These are phyloP conservation scores for Lasius platythorax DNA, from an alignment of 2,888 invertebrate genomes.

Conservation along the genomic window DNA sequence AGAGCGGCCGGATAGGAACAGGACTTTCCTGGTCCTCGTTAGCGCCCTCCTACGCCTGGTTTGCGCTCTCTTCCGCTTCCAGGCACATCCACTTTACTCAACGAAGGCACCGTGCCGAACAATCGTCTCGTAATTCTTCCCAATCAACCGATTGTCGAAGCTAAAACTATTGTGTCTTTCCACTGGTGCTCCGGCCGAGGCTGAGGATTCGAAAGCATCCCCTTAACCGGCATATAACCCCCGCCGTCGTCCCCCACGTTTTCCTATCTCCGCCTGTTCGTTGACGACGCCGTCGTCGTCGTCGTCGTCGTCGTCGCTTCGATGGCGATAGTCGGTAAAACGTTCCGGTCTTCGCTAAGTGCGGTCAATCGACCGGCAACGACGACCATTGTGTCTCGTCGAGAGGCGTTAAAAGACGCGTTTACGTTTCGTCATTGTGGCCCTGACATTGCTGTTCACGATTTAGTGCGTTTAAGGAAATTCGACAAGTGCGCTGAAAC, in stretches of 20 bases:
- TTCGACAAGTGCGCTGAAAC: slow-evolving; percentile 12
- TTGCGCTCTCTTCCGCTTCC: slow-evolving; percentile 65
- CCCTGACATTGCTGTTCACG: slow-evolving; percentile 53
- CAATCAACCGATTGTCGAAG: slow-evolving; percentile 84
- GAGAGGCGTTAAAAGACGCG: slow-evolving; percentile 78
- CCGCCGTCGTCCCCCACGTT: slow-evolving; percentile 31
- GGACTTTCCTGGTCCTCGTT: slow-evolving; percentile 79
- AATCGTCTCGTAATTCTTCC: slow-evolving; percentile 83
- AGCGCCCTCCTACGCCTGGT: slow-evolving; percentile 72
- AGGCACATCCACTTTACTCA: slow-evolving; percentile 77
- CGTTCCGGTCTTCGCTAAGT: slow-evolving; percentile 67
- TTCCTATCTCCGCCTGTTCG: slow-evolving; percentile 24
- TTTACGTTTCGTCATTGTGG: slow-evolving; percentile 69
- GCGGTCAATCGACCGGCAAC: slow-evolving; percentile 80
- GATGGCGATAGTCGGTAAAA: slow-evolving; percentile 67
- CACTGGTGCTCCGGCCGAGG: slow-evolving; percentile 38
- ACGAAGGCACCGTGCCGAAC: slow-evolving; percentile 75
- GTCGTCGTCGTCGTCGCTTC: slow-evolving; percentile 14
- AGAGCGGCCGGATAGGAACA: slow-evolving; percentile 40
- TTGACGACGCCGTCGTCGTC: slow-evolving; percentile 53
- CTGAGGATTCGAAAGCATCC: slow-evolving; percentile 61
- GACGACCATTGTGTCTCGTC: slow-evolving; percentile 77
- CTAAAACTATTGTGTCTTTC: slow-evolving; percentile 83
- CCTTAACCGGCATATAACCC: slow-evolving; percentile 65
- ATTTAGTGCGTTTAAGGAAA: slow-evolving; percentile 60